phyloP scores from a whole-genome alignment of 2,888 invertebrate species.

The Ectobius pallidus region DNA sequence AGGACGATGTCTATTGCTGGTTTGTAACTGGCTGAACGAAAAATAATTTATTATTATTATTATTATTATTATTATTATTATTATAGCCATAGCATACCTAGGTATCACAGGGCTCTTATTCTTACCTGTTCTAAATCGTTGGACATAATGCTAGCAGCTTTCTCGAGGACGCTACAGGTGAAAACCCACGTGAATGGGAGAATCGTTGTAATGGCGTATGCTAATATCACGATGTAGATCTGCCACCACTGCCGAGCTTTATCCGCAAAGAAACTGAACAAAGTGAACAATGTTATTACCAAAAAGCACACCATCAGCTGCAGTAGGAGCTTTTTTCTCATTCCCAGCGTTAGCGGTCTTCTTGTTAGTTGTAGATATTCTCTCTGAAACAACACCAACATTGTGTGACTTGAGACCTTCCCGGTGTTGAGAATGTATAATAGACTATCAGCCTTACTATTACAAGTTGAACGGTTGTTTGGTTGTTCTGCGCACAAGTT shows the following conservation, averaged over 20 bases:
- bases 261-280: background rate
- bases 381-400: background rate
- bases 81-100: too few relatives aligned
- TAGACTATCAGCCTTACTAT: too few relatives aligned
- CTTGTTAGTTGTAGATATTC: background rate
- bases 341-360: background rate
- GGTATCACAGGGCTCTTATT: too few relatives aligned
- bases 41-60: too few relatives aligned
- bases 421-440: too few relatives aligned
- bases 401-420: too few relatives aligned
- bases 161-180: background rate
- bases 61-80: too few relatives aligned
- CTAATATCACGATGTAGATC: background rate
- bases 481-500: too few relatives aligned
- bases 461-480: too few relatives aligned
- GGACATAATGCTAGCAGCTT: background rate
- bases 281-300: background rate
- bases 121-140: background rate
- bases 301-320: background rate
- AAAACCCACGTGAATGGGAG: background rate
- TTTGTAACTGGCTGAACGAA: too few relatives aligned
- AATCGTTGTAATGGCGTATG: background rate
- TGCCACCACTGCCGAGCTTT: background rate
- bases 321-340: background rate
- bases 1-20: too few relatives aligned